These are phyloP conservation scores for Drosophila pandora DNA, from an alignment of 1,140 invertebrate species.

Conservation along the genomic window DNA sequence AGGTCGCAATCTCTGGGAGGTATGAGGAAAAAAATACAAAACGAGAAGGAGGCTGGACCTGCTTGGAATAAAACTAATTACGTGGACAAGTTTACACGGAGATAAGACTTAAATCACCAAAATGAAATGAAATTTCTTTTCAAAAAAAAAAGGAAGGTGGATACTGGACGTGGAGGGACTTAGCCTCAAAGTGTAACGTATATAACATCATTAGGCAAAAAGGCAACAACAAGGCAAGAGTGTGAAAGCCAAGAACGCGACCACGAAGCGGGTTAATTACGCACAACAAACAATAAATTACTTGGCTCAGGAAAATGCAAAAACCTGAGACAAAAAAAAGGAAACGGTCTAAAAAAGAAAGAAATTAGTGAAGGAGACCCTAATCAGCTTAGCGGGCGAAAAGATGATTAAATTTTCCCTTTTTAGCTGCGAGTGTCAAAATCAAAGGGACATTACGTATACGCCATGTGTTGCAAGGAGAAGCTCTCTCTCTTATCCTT, in stretches of 20 bases:
- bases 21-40: slow-evolving; percentile 4
- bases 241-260: slow-evolving; percentile 63
- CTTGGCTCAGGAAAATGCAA: slow-evolving; percentile 53
- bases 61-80: slow-evolving; percentile 72
- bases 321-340: not conserved
- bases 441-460: slow-evolving; percentile 73
- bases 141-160: not conserved
- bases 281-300: slow-evolving; percentile 79
- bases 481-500: not conserved
- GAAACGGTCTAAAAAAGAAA: not conserved
- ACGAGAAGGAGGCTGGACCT: slow-evolving; percentile 11
- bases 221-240: slow-evolving; percentile 34
- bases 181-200: slow-evolving; percentile 34
- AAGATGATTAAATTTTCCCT: slow-evolving; percentile 69
- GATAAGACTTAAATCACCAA: slow-evolving; percentile 76
- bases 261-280: slow-evolving; percentile 73
- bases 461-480: slow-evolving; percentile 67
- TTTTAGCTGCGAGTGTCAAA: slow-evolving; percentile 37
- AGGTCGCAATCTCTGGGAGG: slow-evolving; percentile 38
- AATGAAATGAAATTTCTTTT: slow-evolving; percentile 57
- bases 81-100: slow-evolving; percentile 70
- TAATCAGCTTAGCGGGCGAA: slow-evolving; percentile 69
- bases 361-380: slow-evolving; percentile 54
- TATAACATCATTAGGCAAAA: slow-evolving; percentile 67
- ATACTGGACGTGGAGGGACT: not conserved